Percentiles rank a stretch among this genome's conserved stretches.
Evolutionary conservation across 2,113 vertebrate genomes (phyloP).

Genomic region (Glaucidium brasilianum): DNA sequence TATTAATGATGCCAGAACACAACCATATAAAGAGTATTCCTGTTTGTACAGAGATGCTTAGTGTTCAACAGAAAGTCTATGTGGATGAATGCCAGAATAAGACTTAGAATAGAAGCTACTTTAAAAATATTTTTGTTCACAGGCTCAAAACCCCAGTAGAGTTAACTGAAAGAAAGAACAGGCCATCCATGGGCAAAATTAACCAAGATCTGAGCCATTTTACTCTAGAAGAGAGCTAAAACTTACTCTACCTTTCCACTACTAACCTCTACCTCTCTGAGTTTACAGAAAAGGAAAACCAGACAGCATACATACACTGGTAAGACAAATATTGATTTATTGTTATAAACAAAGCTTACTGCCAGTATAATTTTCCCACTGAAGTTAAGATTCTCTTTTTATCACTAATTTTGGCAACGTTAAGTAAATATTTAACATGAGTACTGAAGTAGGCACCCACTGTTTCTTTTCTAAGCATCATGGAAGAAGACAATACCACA

Average conservation of each 20-base stretch:
- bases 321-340: not conserved
- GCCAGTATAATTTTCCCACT: not conserved
- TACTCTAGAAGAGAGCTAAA: not conserved
- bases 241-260: not conserved
- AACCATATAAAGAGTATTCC: not conserved
- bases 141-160: not conserved
- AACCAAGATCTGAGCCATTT: not conserved
- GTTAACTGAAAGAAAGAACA: not conserved
- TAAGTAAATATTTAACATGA: not conserved
- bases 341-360: not conserved
- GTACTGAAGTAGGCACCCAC: not conserved
- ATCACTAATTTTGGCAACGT: not conserved
- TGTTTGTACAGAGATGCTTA: not conserved
- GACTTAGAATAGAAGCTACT: not conserved
- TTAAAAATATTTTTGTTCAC: not conserved
- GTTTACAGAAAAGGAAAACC: not conserved
- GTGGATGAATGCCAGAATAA: not conserved
- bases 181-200: not conserved
- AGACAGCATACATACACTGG: not conserved
- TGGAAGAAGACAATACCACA: not conserved
- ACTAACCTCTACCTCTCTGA: not conserved
- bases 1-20: not conserved
- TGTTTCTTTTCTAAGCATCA: not conserved
- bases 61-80: not conserved
- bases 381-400: not conserved